A percentile compares a stretch with the other conserved stretches of the same genome.
These are phyloP conservation scores for Ophthalmolycus amberensis DNA, from an alignment of 2,113 vertebrate species.

Conservation along the genomic window DNA sequence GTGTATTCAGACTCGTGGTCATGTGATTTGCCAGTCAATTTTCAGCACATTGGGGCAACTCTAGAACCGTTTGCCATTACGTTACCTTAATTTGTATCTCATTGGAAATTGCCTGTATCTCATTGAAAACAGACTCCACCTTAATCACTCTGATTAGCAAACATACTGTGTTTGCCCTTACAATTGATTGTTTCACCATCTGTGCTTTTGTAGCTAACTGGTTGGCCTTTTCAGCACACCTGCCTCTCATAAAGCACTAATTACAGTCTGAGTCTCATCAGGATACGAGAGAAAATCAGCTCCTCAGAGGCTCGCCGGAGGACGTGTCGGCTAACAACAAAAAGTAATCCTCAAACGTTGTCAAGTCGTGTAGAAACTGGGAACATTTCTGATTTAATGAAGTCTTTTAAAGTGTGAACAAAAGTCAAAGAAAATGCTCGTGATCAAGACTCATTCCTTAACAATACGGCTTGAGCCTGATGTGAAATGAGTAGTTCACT, in stretches of 20 bases:
- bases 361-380: neutral
- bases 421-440: neutral
- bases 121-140: conserved; percentile 14
- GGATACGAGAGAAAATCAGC: conserved; percentile 3
- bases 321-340: neutral
- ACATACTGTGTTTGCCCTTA: neutral
- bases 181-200: neutral
- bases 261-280: conserved; percentile 21
- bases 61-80: neutral
- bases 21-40: neutral
- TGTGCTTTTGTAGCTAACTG: conserved; percentile 27
- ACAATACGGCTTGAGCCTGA: neutral
- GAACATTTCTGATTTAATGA: conserved; percentile 14
- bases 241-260: conserved; percentile 39
- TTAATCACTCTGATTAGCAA: conserved; percentile 34
- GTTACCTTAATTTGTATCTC: neutral
- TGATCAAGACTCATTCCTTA: neutral
- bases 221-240: conserved; percentile 46
- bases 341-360: neutral
- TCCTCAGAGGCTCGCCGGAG: neutral
- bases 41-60: neutral
- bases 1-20: neutral
- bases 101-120: conserved; percentile 9
- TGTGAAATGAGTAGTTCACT: neutral
- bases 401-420: neutral